phyloP scores from a whole-genome alignment of 2,888 invertebrate species.

The Margaritifera margaritifera region DNA sequence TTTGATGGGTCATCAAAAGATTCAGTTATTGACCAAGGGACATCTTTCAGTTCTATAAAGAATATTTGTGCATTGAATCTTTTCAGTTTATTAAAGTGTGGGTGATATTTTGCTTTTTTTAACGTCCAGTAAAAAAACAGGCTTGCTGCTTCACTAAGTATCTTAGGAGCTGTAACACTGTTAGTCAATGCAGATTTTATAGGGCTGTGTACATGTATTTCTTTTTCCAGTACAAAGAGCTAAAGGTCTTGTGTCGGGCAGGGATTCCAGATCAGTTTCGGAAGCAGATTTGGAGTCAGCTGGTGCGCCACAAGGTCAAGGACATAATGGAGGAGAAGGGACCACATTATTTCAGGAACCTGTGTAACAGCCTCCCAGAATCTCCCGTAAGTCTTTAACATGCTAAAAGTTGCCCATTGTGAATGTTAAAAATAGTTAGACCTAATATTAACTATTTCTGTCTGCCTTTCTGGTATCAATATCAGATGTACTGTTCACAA shows the following conservation, averaged over 20 bases:
- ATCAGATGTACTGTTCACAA: neutral
- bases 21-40: no score
- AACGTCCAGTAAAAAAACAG: no score
- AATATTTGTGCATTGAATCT: no score
- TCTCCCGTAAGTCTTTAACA: conserved; percentile 69
- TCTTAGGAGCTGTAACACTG: no score
- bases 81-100: no score
- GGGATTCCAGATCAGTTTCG: conserved; percentile 75
- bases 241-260: conserved; percentile 73
- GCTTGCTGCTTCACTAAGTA: no score
- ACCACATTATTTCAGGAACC: conserved; percentile 73
- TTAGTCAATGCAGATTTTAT: no score
- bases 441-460: neutral
- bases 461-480: no score
- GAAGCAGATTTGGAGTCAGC: conserved; percentile 73
- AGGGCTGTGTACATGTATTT: conserved; percentile 1
- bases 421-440: neutral
- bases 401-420: neutral
- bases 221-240: conserved; percentile 68
- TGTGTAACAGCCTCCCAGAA: conserved; percentile 73
- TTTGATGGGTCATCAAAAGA: no score
- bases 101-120: no score
- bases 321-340: conserved; percentile 73
- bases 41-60: no score
- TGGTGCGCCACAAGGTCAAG: conserved; percentile 71